phyloP scores from a whole-genome alignment of 2,113 vertebrate genomes.

The Notechis scutatus region DNA sequence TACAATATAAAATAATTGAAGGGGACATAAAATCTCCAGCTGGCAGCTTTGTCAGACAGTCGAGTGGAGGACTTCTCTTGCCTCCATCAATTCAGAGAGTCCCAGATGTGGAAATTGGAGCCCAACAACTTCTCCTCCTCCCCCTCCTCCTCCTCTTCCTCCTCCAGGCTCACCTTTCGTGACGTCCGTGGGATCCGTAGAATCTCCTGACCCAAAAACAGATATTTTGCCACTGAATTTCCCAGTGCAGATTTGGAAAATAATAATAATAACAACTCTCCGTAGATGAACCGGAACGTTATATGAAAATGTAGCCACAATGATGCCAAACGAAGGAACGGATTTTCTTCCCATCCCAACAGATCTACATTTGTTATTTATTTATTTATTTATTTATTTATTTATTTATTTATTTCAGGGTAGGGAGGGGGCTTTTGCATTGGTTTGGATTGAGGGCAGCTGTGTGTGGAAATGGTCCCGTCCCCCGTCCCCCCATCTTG shows the following conservation, averaged over 20 bases:
- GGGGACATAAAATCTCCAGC: constrained; percentile 67
- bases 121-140: constrained; percentile 11
- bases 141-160: too few relatives aligned
- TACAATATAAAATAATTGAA: constrained; percentile 77
- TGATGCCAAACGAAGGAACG: constrained; percentile 16
- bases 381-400: not conserved
- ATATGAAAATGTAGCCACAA: constrained; percentile 4
- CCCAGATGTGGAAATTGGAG: constrained; percentile 50
- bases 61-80: constrained; percentile 57
- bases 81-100: constrained; percentile 56
- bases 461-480: not conserved
- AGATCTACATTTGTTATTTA: not conserved
- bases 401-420: not conserved
- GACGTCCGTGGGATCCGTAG: constrained; percentile 45
- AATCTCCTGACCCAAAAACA: constrained; percentile 25
- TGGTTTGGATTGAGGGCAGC: not conserved
- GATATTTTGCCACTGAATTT: constrained; percentile 36
- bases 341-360: not conserved
- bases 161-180: constrained; percentile 21
- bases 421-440: not conserved
- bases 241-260: constrained; percentile 58
- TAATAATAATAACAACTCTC: constrained; percentile 38
- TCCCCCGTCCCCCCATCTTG: not conserved
- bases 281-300: constrained; percentile 54
- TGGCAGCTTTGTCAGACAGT: constrained; percentile 70